Conservation (phyloP, 2,113 vertebrate genomes). For the Calonectris borealis region DNA sequence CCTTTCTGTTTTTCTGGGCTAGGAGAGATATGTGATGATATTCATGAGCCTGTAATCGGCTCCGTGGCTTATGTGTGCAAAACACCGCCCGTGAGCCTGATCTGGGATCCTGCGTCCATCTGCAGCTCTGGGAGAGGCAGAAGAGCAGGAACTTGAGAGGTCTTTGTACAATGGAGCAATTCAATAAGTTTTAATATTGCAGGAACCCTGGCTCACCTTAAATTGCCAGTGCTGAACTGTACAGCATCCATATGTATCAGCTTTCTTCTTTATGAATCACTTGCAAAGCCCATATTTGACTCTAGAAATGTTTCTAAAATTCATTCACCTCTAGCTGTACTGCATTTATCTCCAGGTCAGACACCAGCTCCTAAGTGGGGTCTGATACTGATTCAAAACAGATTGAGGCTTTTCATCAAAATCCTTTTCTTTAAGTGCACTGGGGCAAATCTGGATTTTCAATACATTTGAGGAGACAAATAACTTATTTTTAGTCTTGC, state of each 20-base stretch:
- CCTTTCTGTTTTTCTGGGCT: not conserved
- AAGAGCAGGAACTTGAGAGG: not conserved
- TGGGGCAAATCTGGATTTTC: not conserved
- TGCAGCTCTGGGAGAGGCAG: not conserved
- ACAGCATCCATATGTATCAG: not conserved
- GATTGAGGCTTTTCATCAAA: not conserved
- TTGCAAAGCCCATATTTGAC: not conserved
- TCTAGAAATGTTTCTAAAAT: not conserved
- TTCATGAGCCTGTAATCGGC: not conserved
- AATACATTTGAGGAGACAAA: not conserved
- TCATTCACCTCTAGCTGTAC: not conserved
- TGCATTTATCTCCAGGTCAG: not conserved
- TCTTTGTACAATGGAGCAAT: not conserved
- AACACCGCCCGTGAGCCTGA: not conserved
- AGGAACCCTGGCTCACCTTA: not conserved
- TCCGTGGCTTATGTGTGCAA: not conserved
- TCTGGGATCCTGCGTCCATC: not conserved
- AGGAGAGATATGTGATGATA: not conserved
- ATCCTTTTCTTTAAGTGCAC: not conserved
- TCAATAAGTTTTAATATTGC: not conserved
- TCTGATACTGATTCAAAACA: constrained; percentile 4
- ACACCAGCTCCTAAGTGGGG: not conserved
- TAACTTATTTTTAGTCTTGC: not conserved
- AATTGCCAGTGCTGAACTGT: not conserved
- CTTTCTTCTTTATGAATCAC: not conserved